These are phyloP conservation scores for Enhydra lutris DNA, from an alignment of 2,113 vertebrate genomes.

Conservation along the genomic window DNA sequence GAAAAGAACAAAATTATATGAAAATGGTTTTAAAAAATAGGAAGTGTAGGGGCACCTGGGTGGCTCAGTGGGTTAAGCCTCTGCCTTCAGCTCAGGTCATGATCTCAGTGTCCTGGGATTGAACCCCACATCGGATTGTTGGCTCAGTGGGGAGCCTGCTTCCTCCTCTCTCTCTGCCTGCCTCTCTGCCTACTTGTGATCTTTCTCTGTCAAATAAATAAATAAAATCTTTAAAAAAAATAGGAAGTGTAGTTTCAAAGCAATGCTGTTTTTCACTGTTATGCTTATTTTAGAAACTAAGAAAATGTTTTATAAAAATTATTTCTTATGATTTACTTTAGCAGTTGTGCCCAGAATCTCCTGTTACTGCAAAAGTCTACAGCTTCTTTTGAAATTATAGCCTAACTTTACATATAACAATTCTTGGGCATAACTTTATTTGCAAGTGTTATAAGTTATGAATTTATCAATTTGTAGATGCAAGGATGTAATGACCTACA, in stretches of 20 bases:
- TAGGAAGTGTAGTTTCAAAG: not conserved
- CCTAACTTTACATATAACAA: not conserved
- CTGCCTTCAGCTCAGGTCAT: too few relatives aligned
- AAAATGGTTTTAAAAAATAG: not conserved
- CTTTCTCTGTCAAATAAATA: too few relatives aligned
- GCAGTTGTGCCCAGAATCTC: not conserved
- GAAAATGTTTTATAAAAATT: not conserved
- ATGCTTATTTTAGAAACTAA: not conserved
- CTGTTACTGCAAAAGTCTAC: not conserved
- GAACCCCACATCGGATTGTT: too few relatives aligned
- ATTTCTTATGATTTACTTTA: not conserved
- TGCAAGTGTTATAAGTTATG: conserved; percentile 1
- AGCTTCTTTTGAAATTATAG: not conserved
- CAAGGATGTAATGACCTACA: not conserved
- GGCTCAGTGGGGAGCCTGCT: too few relatives aligned
- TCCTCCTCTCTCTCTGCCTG: too few relatives aligned
- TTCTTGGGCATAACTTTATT: not conserved
- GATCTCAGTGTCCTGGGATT: too few relatives aligned
- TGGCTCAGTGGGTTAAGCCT: too few relatives aligned
- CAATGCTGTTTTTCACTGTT: not conserved
- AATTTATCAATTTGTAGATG: conserved; percentile 4
- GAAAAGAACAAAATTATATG: not conserved
- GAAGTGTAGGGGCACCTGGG: not conserved
- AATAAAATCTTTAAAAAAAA: not conserved
- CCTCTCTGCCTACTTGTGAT: too few relatives aligned